Conservation (phyloP, 2,888 invertebrate species). For the Idaea aversata region DNA sequence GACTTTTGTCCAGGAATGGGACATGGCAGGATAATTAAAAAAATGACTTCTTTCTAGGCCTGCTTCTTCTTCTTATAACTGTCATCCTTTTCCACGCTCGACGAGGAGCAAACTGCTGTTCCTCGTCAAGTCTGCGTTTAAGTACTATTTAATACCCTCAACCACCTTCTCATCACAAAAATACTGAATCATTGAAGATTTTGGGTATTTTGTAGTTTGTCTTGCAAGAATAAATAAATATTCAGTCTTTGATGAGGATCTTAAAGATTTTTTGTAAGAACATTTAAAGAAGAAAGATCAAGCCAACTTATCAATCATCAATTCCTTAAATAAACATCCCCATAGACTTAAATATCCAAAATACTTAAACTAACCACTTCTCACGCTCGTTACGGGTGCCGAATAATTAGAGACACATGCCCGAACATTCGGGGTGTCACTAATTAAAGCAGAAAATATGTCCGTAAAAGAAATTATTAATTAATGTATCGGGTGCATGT, state of each 20-base stretch:
- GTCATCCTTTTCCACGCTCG: no score
- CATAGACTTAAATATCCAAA: conserved; percentile 20
- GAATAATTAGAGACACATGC: conserved; percentile 64
- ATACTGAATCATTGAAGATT: background rate
- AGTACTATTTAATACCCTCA: no score
- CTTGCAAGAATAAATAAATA: background rate
- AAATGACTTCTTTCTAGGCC: background rate
- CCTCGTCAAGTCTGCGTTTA: no score
- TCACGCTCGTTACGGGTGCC: conserved; percentile 50
- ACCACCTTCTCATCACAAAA: background rate
- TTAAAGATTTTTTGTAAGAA: background rate
- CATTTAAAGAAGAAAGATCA: background rate
- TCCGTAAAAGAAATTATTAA: conserved; percentile 50
- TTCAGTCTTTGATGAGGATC: background rate
- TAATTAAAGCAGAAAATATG: conserved; percentile 62
- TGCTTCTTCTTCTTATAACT: background rate
- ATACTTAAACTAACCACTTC: conserved; percentile 35
- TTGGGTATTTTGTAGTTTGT: background rate
- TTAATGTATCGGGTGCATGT: conserved; percentile 54
- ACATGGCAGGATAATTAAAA: background rate
- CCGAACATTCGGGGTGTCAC: conserved; percentile 37
- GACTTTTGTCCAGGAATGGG: background rate
- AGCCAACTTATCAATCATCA: background rate
- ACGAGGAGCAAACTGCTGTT: no score
- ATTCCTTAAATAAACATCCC: conserved; percentile 5